Percentiles rank a stretch among this genome's conserved stretches.
Conservation (phyloP, 1,140 invertebrate species). For the Drosophila pectinifera region DNA sequence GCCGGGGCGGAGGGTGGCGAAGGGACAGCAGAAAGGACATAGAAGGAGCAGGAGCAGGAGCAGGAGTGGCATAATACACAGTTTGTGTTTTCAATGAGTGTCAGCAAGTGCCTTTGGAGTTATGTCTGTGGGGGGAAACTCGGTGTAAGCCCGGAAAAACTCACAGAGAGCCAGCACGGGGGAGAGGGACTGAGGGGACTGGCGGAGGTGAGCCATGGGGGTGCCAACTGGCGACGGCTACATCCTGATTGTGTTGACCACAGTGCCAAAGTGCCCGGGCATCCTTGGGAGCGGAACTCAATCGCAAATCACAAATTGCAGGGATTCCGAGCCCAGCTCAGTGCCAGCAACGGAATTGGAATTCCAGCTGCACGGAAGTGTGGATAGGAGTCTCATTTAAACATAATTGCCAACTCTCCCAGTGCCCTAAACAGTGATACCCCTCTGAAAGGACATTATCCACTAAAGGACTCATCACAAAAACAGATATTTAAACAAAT, state of each 20-base stretch:
- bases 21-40: background rate
- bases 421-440: no score
- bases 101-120: conserved; percentile 54
- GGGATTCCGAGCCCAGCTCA: conserved; percentile 1
- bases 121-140: conserved; percentile 27
- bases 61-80: conserved; percentile 52
- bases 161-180: no score
- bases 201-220: conserved; percentile 34
- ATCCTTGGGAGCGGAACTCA: conserved; percentile 38
- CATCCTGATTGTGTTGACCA: conserved; percentile 62
- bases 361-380: conserved; percentile 31
- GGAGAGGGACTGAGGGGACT: no score
- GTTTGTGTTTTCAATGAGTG: conserved; percentile 61
- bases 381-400: conserved; percentile 2
- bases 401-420: conserved; percentile 15
- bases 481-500: no score
- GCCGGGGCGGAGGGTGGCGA: background rate
- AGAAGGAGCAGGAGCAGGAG: background rate
- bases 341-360: conserved; percentile 4
- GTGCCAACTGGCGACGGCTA: conserved; percentile 58
- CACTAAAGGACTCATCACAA: no score
- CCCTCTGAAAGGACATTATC: background rate
- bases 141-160: background rate
- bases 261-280: conserved; percentile 41
- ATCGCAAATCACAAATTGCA: conserved; percentile 41